Evolutionary conservation across 2,113 vertebrate species (phyloP), one percentile per base, ranked within the genome.

Genomic region (Nothoprocta pentlandii): DNA sequence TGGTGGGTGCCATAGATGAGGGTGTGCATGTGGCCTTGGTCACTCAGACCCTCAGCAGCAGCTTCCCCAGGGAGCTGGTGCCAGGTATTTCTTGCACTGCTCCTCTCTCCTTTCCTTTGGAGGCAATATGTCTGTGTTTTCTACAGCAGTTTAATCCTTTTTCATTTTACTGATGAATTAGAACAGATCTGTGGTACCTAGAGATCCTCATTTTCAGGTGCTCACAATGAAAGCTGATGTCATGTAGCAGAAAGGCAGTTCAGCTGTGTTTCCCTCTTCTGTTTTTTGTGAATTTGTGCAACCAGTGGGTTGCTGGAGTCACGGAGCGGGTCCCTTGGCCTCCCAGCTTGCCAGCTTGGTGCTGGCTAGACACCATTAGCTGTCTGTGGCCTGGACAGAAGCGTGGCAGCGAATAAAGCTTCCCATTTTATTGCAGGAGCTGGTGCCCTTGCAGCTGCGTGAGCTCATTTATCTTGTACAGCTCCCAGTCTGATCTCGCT

Each of bases 1-100:
- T 51, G 32, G 44, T 42, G 14, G 51, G 6, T 0, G 0, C 15
- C 49, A 49, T 49, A 49, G 30, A 0, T 39, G 21, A 19, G 1
- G 36, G 14, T 2, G 16, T 16, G 68, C 7, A 7, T 2, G n/a
- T 46, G 13, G n/a, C 16, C 41, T 42, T 23, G 80, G 51, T 58
- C 26, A 9, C 23, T 49, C 4, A 4, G 30, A 30, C 77, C 19
- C 16, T n/a, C 73, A 61, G 62, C 16, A 36, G 12, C n/a, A 12
- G 4, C 2, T 68, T 87, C 69, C 34, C 62, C 44, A 75, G 32
- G 34, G 34, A 34, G 5, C 14, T 69, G 19, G 10, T 75, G 81
- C 41, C 26, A 63, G 39, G 4, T 76, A 46, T 0, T 42, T 73
- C 16, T 28, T 58, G 39, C 79, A 39, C n/a, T 7, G 77, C 8